Percentiles rank a stretch among this genome's conserved stretches.
These are phyloP conservation scores for Pasiphila rectangulata DNA, from an alignment of 2,888 invertebrate genomes.

Conservation along the genomic window DNA sequence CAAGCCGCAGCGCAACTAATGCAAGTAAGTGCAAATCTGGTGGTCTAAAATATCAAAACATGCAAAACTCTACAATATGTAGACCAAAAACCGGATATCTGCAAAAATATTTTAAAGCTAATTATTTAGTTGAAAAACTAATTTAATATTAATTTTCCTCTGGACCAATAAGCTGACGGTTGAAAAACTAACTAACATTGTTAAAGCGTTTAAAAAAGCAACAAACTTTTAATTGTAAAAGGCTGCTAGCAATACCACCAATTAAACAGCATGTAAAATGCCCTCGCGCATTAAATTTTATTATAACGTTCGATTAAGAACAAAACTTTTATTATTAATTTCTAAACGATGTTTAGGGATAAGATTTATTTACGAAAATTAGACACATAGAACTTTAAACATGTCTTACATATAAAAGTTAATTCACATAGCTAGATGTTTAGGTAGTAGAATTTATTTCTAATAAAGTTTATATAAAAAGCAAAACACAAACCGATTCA, in stretches of 20 bases:
- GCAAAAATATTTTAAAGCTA: constrained; percentile 29
- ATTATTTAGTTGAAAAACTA: constrained; percentile 34
- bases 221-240: constrained; percentile 15
- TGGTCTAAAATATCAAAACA: constrained; percentile 32
- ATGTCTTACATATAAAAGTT: constrained; percentile 52
- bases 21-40: constrained; percentile 47
- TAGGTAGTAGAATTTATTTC: constrained; percentile 30
- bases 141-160: constrained; percentile 40
- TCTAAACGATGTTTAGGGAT: constrained; percentile 38
- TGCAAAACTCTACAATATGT: constrained; percentile 28
- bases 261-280: constrained; percentile 37
- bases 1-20: constrained; percentile 42
- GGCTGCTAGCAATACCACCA: constrained; percentile 4
- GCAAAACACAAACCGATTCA: constrained; percentile 30
- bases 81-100: constrained; percentile 35
- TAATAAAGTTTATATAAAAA: constrained; percentile 34
- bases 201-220: constrained; percentile 18
- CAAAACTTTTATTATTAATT: constrained; percentile 38
- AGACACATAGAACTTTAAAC: constrained; percentile 41
- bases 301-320: constrained; percentile 34
- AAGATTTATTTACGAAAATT: constrained; percentile 23
- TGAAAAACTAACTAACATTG: constrained; percentile 16
- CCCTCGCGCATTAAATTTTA: constrained; percentile 33
- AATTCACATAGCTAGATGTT: constrained; percentile 35
- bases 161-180: constrained; percentile 43